These are phyloP conservation scores for Lagodon rhomboides DNA, from an alignment of 2,797 vertebrate genomes.

Conservation along the genomic window DNA sequence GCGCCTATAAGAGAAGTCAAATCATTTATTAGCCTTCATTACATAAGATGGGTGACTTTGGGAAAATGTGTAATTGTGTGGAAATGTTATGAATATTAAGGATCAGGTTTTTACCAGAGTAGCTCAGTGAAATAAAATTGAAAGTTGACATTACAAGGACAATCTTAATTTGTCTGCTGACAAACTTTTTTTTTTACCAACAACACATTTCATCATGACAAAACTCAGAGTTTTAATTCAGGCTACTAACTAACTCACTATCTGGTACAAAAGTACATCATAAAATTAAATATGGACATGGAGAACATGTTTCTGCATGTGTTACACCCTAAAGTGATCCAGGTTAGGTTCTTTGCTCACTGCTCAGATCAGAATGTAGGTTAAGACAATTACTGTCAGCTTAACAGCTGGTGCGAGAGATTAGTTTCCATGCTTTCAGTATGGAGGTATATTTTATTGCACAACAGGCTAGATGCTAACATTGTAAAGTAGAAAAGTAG, in stretches of 20 bases:
- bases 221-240: not conserved
- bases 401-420: slow-evolving; percentile 65
- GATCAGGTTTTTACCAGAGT: not conserved
- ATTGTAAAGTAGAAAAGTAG: not conserved
- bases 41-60: slow-evolving; percentile 26
- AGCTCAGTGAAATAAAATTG: not conserved
- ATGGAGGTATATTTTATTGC: slow-evolving; percentile 28
- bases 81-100: too few species aligned
- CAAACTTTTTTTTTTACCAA: not conserved
- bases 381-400: slow-evolving; percentile 82
- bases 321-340: slow-evolving; percentile 17
- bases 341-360: slow-evolving; percentile 27
- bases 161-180: not conserved
- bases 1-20: slow-evolving; percentile 87
- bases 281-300: not conserved
- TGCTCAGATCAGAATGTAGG: slow-evolving; percentile 76
- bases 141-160: not conserved
- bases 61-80: too few species aligned
- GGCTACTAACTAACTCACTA: too few species aligned
- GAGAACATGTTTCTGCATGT: not conserved
- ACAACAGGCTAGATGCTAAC: slow-evolving; percentile 17
- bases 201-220: not conserved
- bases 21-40: slow-evolving; percentile 54
- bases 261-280: not conserved
- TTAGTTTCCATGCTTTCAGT: slow-evolving; percentile 54